Base-by-base conservation (phyloP, 2,888 invertebrate genomes). In the Megastigmus dorsalis region DNA sequence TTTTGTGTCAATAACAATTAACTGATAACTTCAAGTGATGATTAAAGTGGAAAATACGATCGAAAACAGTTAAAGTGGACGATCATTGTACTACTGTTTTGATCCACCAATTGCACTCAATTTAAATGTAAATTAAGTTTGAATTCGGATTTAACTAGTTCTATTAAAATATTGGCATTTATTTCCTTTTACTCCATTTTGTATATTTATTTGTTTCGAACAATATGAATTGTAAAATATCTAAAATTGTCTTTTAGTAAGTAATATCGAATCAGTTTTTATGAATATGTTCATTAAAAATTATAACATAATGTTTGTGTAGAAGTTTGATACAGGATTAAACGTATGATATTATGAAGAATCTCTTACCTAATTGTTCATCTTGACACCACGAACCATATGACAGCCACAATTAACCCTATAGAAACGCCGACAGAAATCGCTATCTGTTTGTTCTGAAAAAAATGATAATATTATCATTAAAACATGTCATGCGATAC, bases 371-470 rank as follows among this genome's bases (percentile, higher is more conserved):
- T 65, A 36, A 26, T 41, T 9, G 33, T 73, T 76, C 72, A 76
- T 73, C 72, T 76, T 43, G 72, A 60, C 10, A 67, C 73, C 4
- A 76, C 76, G 20, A 76, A 76, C 76, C 76, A 76, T 65, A 76
- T 76, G 15, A 76, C 72, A 45, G 65, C 72, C 9, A 72, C 72
- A 2, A 76, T 76, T 54, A 76, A 50, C 6, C 65, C 72, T 72
- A 73, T 76, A 13, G 72, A 20, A 1, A 73, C 60, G 4, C 76
- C 72, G 33, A 66, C 76, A 3, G 72, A 36, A 30, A 73, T 72
- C 15, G 36, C 38, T 38, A 76, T 54, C 48, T 76, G 72, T 76
- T 30, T 76, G 18, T 76, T 76, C 76, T 76, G 60, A 20, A 76
- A 75, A 13, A 50, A 41, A 62, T 41, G n/a, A n/a, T n/a, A n/a